Conservation (phyloP, 1,140 invertebrate species). For the Penaeus japonicus region DNA sequence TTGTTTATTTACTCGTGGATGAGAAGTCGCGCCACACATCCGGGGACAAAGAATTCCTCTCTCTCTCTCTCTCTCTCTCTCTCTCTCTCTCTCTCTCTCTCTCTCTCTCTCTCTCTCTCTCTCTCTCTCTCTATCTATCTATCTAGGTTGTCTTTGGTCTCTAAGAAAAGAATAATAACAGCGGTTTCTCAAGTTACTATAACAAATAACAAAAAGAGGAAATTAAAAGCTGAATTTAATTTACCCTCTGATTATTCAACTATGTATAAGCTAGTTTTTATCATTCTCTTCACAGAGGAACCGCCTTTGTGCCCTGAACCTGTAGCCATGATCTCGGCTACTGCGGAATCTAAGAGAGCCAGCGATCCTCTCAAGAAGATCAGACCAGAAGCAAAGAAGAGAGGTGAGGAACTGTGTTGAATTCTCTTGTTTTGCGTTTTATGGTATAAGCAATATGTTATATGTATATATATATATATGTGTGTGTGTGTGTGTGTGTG, state of each 20-base stretch:
- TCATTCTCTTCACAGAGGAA: too few species aligned
- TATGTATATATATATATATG: too few species aligned
- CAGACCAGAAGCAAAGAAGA: constrained; percentile 27
- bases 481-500: too few species aligned
- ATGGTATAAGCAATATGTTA: too few species aligned
- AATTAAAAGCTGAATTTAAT: too few species aligned
- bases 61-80: neutral
- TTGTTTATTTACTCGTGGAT: too few species aligned
- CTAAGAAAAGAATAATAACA: neutral
- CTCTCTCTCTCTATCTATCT: neutral
- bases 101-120: too few species aligned
- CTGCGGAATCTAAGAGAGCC: neutral
- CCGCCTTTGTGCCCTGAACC: neutral
- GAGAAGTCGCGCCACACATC: too few species aligned
- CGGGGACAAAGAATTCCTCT: too few species aligned
- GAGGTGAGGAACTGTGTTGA: neutral
- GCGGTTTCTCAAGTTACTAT: neutral
- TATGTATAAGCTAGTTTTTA: too few species aligned
- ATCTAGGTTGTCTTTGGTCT: neutral
- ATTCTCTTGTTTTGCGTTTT: too few species aligned
- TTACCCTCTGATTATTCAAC: too few species aligned
- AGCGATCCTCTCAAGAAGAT: constrained; percentile 35
- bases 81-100: neutral
- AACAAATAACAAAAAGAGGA: neutral
- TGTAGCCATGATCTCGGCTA: neutral